phyloP scores from a whole-genome alignment of 2,888 invertebrate species.

The Corbicula japonica region DNA sequence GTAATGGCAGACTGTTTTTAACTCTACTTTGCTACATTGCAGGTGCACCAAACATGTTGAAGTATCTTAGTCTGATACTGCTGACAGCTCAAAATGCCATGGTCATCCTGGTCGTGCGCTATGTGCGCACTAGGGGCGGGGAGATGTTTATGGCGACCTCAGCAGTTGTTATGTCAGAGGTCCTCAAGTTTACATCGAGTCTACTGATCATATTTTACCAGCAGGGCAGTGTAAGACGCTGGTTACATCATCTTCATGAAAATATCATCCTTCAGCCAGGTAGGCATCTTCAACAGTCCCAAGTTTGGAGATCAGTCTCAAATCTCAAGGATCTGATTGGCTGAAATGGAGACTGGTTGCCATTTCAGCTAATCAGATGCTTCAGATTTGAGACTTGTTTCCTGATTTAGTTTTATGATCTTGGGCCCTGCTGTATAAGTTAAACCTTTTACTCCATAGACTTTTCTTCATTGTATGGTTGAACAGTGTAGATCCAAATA shows the following conservation, averaged over 20 bases:
- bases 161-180: constrained; percentile 97
- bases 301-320: no score
- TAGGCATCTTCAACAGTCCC: constrained; percentile 86
- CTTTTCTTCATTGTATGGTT: no score
- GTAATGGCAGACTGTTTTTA: no score
- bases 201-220: constrained; percentile 89
- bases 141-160: constrained; percentile 97
- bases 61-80: constrained; percentile 92
- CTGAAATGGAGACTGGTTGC: no score
- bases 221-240: constrained; percentile 73
- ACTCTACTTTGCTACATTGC: no score
- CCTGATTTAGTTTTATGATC: no score
- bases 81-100: constrained; percentile 98
- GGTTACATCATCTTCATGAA: constrained; percentile 80
- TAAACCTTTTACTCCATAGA: not conserved
- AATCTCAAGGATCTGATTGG: no score
- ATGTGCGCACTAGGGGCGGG: constrained; percentile 94
- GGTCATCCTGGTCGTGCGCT: constrained; percentile 98
- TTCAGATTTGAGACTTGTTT: no score
- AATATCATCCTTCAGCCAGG: constrained; percentile 89
- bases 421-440: no score
- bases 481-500: no score
- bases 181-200: constrained; percentile 94
- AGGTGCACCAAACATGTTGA: constrained; percentile 86
- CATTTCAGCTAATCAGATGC: no score